A percentile compares a stretch with the other conserved stretches of the same genome.
These are phyloP conservation scores for Mythimna loreyi DNA, from an alignment of 2,888 invertebrate genomes.

Conservation along the genomic window DNA sequence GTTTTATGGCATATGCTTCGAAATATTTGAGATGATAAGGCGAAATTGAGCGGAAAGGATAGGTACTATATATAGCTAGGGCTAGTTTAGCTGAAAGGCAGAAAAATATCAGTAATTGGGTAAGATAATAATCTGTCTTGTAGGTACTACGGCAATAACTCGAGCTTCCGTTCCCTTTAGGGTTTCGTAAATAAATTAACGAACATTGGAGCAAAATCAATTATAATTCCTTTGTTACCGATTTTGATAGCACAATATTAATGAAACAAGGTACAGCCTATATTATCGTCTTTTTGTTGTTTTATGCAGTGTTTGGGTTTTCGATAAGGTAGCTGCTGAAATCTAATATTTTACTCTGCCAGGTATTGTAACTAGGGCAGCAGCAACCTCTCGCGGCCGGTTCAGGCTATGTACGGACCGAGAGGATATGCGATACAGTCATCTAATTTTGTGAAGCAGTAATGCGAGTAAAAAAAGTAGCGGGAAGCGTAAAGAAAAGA, in stretches of 20 bases:
- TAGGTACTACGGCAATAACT: conserved; percentile 32
- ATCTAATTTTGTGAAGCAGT: too few species aligned
- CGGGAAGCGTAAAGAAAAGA: too few species aligned
- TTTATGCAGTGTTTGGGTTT: background rate
- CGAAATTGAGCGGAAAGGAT: background rate
- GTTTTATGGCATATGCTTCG: too few species aligned
- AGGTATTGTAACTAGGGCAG: background rate
- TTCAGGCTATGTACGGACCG: too few species aligned
- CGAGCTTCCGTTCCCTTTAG: conserved; percentile 10
- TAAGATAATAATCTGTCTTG: conserved; percentile 25
- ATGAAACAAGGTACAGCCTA: conserved; percentile 5
- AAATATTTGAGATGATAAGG: background rate
- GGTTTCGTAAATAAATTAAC: conserved; percentile 34
- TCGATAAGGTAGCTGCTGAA: background rate
- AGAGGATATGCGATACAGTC: too few species aligned
- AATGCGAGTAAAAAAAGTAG: too few species aligned
- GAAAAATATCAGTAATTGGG: conserved; percentile 21
- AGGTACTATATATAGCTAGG: too few species aligned
- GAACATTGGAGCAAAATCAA: conserved; percentile 33
- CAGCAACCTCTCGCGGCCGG: too few species aligned
- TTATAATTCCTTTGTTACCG: conserved; percentile 41
- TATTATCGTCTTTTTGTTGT: conserved; percentile 8
- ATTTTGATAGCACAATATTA: conserved; percentile 23
- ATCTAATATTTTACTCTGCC: background rate
- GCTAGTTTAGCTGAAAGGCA: conserved; percentile 4